Evolutionary conservation across 2,113 vertebrate genomes (phyloP), one percentile per base, ranked within the genome.

Genomic region (Phylloscopus trochilus): DNA sequence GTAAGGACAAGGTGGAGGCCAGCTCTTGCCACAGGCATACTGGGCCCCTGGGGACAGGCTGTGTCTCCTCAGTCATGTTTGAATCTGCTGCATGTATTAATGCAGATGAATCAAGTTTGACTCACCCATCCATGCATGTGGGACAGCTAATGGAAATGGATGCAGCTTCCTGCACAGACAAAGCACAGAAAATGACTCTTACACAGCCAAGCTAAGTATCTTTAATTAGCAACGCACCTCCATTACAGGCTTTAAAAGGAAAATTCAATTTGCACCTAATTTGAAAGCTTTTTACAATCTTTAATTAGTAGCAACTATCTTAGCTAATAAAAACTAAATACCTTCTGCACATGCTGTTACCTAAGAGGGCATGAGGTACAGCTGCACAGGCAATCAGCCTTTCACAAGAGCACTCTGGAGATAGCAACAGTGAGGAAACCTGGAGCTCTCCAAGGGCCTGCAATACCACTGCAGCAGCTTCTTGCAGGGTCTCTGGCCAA

Each of bases 231-330:
- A 90, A 76, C 44, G 73, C n/a, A 89, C 49, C 30, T 91, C 81
- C 78, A 43, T 69, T 28, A 83, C 6, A 56, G 23, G 47, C 83
- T 92, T 91, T 31, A 79, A 89, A 94, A 69, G 31, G 49, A 76
- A 84, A 87, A 84, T 58, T 82, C 69, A 92, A 62, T 95, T 87
- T 93, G 27, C 46, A 66, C 37, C 37, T 85, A 66, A 70, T 53
- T 53, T 49, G 58, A 92, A 87, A 69, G 66, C 20, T 95, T 94
- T 89, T 75, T 66, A 85, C 62, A 46, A 52, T 78, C 39, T 27
- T 91, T 95, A 89, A 95, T 92, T 87, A 95, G 87, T 20, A 91
- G 37, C 78, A 87, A 46, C 89, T 82, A 87, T 66, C 44, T 63
- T 18, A 53, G 41, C 58, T 91, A 95, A 83, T 70, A 76, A 89